A percentile compares a stretch with the other conserved stretches of the same genome.
phyloP scores from a whole-genome alignment of 1,140 invertebrate species.

The Lithobius niger region DNA sequence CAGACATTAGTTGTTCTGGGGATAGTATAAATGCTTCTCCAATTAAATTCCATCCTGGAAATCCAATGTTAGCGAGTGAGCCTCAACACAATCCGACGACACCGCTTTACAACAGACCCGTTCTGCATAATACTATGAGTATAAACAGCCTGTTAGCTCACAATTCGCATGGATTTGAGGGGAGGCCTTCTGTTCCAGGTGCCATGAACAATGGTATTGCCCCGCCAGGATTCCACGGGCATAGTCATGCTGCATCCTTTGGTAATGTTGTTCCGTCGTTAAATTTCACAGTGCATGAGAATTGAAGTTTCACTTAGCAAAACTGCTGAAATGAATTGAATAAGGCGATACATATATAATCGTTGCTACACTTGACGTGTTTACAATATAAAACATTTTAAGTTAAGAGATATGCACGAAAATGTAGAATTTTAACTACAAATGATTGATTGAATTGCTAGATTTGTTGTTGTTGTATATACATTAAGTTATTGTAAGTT shows the following conservation, averaged over 20 bases:
- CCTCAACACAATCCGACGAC: conserved; percentile 17
- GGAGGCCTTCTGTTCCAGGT: conserved; percentile 22
- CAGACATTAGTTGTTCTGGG: conserved; percentile 26
- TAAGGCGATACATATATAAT: no score
- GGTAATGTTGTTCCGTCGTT: conserved; percentile 29
- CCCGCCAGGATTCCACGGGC: conserved; percentile 26
- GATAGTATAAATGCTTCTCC: conserved; percentile 30
- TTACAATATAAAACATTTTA: no score
- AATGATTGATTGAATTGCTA: no score
- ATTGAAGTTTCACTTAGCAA: no score
- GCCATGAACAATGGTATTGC: conserved; percentile 27
- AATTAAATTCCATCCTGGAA: conserved; percentile 32
- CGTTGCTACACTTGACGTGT: no score
- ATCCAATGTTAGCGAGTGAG: conserved; percentile 27
- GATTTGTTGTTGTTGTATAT: no score
- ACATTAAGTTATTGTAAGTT: no score
- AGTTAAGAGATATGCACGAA: no score
- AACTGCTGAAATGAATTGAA: no score
- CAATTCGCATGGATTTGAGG: conserved; percentile 31
- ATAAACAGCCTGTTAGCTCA: conserved; percentile 25
- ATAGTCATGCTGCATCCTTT: conserved; percentile 27
- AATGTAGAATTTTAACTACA: no score
- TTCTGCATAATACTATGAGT: conserved; percentile 27
- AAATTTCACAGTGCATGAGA: conserved; percentile 33
- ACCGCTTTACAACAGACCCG: conserved; percentile 13